phyloP scores from a whole-genome alignment of 2,113 vertebrate genomes.

The Cyrtonyx montezumae region DNA sequence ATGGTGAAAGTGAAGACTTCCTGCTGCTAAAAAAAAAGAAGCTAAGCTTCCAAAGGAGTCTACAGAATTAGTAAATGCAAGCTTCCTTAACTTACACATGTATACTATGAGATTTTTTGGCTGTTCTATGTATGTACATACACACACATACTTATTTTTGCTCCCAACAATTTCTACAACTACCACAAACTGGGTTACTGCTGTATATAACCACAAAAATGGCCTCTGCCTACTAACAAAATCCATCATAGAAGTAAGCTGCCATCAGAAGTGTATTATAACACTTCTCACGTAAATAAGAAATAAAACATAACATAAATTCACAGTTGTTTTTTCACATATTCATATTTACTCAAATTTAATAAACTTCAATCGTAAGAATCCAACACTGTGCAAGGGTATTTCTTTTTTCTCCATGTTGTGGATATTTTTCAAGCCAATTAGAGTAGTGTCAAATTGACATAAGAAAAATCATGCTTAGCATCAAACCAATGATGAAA shows the following conservation, averaged over 20 bases:
- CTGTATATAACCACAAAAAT: background rate
- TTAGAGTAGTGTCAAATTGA: background rate
- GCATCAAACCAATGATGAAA: background rate
- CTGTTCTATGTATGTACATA: background rate
- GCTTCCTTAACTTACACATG: slow-evolving; percentile 76
- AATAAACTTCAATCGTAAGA: background rate
- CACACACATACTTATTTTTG: slow-evolving; percentile 65
- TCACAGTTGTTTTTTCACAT: background rate
- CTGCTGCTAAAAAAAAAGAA: slow-evolving; percentile 48
- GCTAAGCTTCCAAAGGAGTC: slow-evolving; percentile 45
- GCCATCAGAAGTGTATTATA: background rate
- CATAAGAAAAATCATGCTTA: background rate
- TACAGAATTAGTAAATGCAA: slow-evolving; percentile 43
- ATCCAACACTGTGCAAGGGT: background rate
- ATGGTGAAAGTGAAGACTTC: slow-evolving; percentile 34
- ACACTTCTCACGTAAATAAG: background rate
- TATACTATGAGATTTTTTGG: background rate
- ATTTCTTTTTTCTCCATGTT: background rate
- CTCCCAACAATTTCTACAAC: slow-evolving; percentile 51
- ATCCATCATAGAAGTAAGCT: background rate
- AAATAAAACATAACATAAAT: background rate
- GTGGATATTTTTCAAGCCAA: slow-evolving; percentile 8
- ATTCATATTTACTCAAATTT: background rate
- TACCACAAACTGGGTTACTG: background rate
- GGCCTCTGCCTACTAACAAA: background rate